Base-by-base conservation (phyloP, 2,113 vertebrate species). In the Chionomys nivalis region DNA sequence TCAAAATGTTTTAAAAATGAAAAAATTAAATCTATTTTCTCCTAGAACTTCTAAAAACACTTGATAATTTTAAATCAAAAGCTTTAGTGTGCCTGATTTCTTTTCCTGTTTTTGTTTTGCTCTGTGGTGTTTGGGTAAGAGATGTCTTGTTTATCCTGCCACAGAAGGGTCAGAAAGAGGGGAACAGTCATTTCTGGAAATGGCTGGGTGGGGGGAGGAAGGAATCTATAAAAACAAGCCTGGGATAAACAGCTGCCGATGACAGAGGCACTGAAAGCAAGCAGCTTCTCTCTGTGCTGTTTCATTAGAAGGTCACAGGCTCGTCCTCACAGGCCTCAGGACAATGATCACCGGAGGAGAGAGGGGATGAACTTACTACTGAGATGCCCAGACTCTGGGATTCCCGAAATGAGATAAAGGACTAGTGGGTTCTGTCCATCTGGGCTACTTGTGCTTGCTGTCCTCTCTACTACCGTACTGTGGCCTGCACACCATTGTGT, bases 21-120 rank as follows among this genome's bases (percentile, higher is more conserved):
- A 87, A 39, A 13, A 42, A 26, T 72, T 42, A 90, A 86, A 81
- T 47, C 78, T 24, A 0, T 90, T 86, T 72, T 24, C 89, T 42
- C 55, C 8, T 72, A 7, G 89, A 70, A 68, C 68, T 63, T 89
- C 76, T 68, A 9, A 75, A 82, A 93, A 94, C 61, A 87, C 39
- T 47, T 42, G 47, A 63, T 75, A 16, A 68, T 72, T 63, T 88
- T 90, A 81, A 89, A 44, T 86, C 24, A 31, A 26, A 28, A 93
- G 14, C 81, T 49, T 93, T 81, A 72, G 65, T 10, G 24, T 61
- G 89, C 77, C 72, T 42, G 4, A 11, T 70, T 95, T 94, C 72
- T 83, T 95, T 96, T 94, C 96, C 96, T 95, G 97, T 93, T 94
- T 96, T 92, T 96, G 89, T 93, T 95, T 87, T 95, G 58, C 21